Evolutionary conservation across 1,140 invertebrate species (phyloP).

Genomic region (Drosophila lowei): DNA sequence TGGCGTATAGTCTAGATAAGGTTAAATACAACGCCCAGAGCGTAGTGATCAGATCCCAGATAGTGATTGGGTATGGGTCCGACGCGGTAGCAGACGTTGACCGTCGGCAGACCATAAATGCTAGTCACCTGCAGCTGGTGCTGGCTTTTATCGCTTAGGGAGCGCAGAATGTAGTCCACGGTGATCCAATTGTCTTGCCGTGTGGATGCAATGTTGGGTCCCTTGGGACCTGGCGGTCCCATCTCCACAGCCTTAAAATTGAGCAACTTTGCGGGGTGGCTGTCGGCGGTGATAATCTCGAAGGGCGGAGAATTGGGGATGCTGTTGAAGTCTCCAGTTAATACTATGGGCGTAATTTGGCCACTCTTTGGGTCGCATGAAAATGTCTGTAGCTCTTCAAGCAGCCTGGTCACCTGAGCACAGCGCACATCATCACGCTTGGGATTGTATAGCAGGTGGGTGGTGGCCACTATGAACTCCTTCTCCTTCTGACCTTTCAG

Average conservation of each 20-base stretch:
- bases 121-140: slow-evolving; percentile 63
- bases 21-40: slow-evolving; percentile 84
- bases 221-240: slow-evolving; percentile 47
- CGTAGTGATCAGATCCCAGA: slow-evolving; percentile 91
- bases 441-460: slow-evolving; percentile 97
- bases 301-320: slow-evolving; percentile 89
- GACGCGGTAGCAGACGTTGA: slow-evolving; percentile 85
- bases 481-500: slow-evolving; percentile 70
- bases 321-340: slow-evolving; percentile 96
- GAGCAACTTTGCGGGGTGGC: not conserved
- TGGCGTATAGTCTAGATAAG: slow-evolving; percentile 43
- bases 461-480: slow-evolving; percentile 92
- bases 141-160: slow-evolving; percentile 22
- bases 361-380: slow-evolving; percentile 70
- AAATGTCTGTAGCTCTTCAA: slow-evolving; percentile 92
- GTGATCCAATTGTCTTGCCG: slow-evolving; percentile 90
- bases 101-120: slow-evolving; percentile 86
- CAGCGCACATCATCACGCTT: slow-evolving; percentile 93
- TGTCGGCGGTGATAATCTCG: too few relatives aligned
- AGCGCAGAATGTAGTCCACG: slow-evolving; percentile 92
- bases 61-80: slow-evolving; percentile 89
- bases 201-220: slow-evolving; percentile 85
- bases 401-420: slow-evolving; percentile 91
- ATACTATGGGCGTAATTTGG: slow-evolving; percentile 87
- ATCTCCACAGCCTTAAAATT: slow-evolving; percentile 74